Evolutionary conservation across 92 coral and sea anemone genomes (phyloP).

Genomic region (Anthopleura xanthogrammica): DNA sequence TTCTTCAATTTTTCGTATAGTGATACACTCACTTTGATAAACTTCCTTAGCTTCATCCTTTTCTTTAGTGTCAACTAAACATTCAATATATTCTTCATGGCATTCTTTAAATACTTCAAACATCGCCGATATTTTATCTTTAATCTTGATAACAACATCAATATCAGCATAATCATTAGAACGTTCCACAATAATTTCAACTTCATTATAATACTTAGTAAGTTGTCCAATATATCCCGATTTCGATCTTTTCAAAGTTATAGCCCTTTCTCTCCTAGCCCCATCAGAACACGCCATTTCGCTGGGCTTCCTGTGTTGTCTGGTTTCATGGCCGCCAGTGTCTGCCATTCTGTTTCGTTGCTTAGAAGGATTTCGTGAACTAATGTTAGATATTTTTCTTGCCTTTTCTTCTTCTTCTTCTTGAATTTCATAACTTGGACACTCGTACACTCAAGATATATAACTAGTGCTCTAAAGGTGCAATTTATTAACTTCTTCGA

Average conservation of each 20-base stretch:
- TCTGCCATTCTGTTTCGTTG: constrained; percentile 11
- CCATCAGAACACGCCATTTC: background rate
- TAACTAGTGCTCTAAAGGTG: too few relatives aligned
- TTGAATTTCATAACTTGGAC: too few relatives aligned
- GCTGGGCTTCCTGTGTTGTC: constrained; percentile 12
- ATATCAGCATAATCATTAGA: background rate
- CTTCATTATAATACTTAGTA: constrained; percentile 6
- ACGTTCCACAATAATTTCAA: background rate
- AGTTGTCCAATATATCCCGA: background rate
- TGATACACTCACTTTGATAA: background rate
- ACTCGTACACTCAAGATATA: too few relatives aligned
- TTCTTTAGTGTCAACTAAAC: background rate
- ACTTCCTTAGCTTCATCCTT: background rate
- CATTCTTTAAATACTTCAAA: background rate
- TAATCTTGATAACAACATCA: background rate
- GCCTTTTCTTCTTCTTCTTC: too few relatives aligned
- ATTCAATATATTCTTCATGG: background rate
- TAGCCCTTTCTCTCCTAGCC: constrained; percentile 2
- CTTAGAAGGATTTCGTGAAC: background rate
- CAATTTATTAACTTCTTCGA: too few relatives aligned
- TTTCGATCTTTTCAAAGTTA: background rate
- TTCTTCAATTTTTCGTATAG: background rate
- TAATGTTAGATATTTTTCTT: background rate
- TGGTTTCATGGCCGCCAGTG: background rate
- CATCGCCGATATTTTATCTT: background rate